Evolutionary conservation across 2,888 invertebrate genomes (phyloP).

Genomic region (Drosophila nr. perissopoda): DNA sequence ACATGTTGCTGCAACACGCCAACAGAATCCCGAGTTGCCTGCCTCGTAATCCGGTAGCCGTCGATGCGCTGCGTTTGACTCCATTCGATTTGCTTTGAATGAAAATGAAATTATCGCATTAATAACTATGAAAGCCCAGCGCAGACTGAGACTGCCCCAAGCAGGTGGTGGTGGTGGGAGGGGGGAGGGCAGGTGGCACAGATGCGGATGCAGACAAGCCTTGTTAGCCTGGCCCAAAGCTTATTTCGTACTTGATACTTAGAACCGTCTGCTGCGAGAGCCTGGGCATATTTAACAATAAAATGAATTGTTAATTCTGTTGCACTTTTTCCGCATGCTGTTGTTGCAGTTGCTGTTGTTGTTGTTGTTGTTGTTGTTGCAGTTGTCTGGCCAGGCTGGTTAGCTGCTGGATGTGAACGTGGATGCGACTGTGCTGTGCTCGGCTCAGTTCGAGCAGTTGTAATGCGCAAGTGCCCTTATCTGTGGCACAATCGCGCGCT

Average conservation of each 20-base stretch:
- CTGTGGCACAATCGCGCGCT: constrained; percentile 73
- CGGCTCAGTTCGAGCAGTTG: constrained; percentile 52
- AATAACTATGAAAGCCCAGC: constrained; percentile 70
- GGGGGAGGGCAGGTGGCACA: constrained; percentile 5
- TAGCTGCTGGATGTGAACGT: constrained; percentile 26
- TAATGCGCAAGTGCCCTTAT: constrained; percentile 80
- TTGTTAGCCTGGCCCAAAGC: constrained; percentile 65
- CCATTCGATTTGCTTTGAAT: constrained; percentile 80
- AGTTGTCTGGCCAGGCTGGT: constrained; percentile 29
- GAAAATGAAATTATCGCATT: constrained; percentile 82
- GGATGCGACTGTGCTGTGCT: constrained; percentile 35
- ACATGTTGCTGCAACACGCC: constrained; percentile 80
- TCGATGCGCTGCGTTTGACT: constrained; percentile 29
- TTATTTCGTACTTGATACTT: constrained; percentile 37
- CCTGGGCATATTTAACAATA: constrained; percentile 75
- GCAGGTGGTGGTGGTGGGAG: neutral
- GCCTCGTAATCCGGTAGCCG: constrained; percentile 74
- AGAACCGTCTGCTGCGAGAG: constrained; percentile 34
- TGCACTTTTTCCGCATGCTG: constrained; percentile 66
- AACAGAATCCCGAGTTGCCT: constrained; percentile 32
- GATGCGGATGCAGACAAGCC: constrained; percentile 55
- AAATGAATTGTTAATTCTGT: constrained; percentile 79
- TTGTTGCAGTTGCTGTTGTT: constrained; percentile 19
- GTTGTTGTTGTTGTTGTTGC: constrained; percentile 26
- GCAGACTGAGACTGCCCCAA: constrained; percentile 9